Evolutionary conservation across 2,888 invertebrate species (phyloP).

Genomic region (Gymnosoma rotundatum): DNA sequence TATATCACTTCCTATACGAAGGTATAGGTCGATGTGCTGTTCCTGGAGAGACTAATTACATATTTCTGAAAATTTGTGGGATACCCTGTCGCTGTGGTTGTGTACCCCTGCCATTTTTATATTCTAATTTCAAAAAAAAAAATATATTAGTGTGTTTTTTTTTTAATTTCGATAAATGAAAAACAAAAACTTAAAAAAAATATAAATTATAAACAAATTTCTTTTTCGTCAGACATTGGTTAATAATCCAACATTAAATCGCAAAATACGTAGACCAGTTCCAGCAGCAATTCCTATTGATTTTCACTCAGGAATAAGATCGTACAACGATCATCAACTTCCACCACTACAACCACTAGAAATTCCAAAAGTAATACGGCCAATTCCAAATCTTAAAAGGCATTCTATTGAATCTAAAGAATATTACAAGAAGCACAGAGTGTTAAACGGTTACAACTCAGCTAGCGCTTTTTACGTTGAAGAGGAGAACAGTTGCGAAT

Average conservation of each 20-base stretch:
- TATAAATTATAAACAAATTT: not conserved
- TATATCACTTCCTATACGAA: too few relatives aligned
- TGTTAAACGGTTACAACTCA: conserved; percentile 41
- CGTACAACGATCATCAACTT: conserved; percentile 59
- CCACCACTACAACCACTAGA: conserved; percentile 3
- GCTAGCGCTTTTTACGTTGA: conserved; percentile 23
- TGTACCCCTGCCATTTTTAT: too few relatives aligned
- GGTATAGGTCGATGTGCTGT: too few relatives aligned
- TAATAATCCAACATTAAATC: conserved; percentile 10
- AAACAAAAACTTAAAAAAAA: not conserved
- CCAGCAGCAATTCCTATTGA: conserved; percentile 68
- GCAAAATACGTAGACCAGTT: conserved; percentile 64
- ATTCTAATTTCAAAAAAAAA: too few relatives aligned
- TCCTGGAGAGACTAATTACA: too few relatives aligned
- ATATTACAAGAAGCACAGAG: conserved; percentile 16
- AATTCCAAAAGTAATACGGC: not conserved
- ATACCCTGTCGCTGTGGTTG: too few relatives aligned
- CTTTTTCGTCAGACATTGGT: conserved; percentile 23
- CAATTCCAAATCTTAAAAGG: conserved; percentile 15
- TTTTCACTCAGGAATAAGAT: conserved; percentile 14
- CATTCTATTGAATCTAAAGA: conserved; percentile 10
- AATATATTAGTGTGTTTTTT: too few relatives aligned
- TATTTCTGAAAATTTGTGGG: too few relatives aligned
- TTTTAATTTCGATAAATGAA: too few relatives aligned
- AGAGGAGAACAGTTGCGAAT: conserved; percentile 52